Percentiles rank a stretch among this genome's conserved stretches.
Conservation (phyloP, 2,888 invertebrate species). For the Papilio gigon region DNA sequence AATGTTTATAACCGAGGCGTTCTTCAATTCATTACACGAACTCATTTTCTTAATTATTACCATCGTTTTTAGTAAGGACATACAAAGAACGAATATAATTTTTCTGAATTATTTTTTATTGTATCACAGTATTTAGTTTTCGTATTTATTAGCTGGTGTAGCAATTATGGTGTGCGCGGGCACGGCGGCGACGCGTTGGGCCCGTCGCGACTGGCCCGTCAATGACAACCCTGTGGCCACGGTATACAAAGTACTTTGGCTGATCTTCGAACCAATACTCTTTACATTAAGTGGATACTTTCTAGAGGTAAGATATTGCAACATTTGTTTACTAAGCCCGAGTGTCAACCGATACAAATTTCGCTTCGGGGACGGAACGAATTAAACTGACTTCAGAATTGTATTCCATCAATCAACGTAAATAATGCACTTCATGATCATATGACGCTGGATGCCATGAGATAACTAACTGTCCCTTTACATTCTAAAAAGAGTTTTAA, state of each 20-base stretch:
- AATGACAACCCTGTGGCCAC: conserved; percentile 72
- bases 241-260: conserved; percentile 72
- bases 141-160: conserved; percentile 66
- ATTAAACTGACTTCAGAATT: not conserved
- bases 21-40: conserved; percentile 30
- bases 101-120: no score
- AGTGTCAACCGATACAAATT: not conserved
- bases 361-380: not conserved
- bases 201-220: conserved; percentile 70
- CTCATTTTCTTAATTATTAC: conserved; percentile 31
- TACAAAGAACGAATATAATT: not conserved
- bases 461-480: not conserved
- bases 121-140: no score
- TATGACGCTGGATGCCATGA: not conserved
- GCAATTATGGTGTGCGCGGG: conserved; percentile 77
- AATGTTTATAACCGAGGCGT: conserved; percentile 43
- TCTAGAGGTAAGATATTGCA: conserved; percentile 63
- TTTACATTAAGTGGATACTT: conserved; percentile 76
- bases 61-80: conserved; percentile 12
- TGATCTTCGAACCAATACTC: conserved; percentile 74
- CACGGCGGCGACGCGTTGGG: conserved; percentile 74
- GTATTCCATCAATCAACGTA: not conserved
- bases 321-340: not conserved
- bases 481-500: not conserved
- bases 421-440: not conserved